phyloP scores from a whole-genome alignment of 2,113 vertebrate genomes.

The Mirza zaza region DNA sequence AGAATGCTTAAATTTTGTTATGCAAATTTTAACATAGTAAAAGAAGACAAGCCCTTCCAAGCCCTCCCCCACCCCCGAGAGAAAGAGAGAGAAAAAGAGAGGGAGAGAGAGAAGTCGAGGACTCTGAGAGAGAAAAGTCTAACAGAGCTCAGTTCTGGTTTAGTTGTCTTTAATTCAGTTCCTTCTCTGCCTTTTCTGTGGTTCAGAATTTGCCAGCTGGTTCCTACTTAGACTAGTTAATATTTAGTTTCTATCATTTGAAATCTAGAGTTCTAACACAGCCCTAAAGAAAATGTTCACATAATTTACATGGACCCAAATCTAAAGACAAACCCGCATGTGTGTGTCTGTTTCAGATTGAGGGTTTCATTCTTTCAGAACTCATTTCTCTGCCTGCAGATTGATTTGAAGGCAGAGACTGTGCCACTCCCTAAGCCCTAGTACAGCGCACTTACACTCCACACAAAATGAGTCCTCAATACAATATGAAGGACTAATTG shows the following conservation, averaged over 20 bases:
- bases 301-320: neutral
- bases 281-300: neutral
- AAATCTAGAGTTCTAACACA: neutral
- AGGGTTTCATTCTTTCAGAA: neutral
- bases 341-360: neutral
- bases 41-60: neutral
- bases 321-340: fast-evolving
- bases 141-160: neutral
- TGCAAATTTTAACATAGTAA: neutral
- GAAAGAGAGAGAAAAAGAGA: neutral
- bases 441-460: no score
- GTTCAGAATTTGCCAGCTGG: neutral
- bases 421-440: neutral
- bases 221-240: neutral
- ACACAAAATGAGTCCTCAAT: neutral
- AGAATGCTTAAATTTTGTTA: neutral
- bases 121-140: neutral
- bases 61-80: no score
- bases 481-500: neutral
- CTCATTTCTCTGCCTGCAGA: neutral
- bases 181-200: neutral
- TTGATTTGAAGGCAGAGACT: neutral
- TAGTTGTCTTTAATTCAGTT: neutral
- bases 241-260: neutral
- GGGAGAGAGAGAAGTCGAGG: neutral